Evolutionary conservation across 2,113 vertebrate genomes (phyloP), one percentile per base, ranked within the genome.

Genomic region (Pachyramphus minor): DNA sequence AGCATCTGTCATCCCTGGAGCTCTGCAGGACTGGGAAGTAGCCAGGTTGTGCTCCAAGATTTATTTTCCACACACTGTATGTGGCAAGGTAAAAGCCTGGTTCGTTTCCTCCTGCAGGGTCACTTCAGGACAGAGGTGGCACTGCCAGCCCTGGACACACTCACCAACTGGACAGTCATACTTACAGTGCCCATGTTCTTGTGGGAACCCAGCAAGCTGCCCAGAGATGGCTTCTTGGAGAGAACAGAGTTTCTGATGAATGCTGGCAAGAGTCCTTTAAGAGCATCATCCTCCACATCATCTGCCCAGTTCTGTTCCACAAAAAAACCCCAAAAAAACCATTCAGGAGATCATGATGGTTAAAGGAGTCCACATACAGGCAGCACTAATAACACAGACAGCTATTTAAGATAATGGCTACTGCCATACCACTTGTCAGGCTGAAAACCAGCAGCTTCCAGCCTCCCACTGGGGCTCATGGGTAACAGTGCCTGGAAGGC

Each of bases 171-270:
- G 85, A 84, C 75, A 42, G 64, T 62, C 28, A 37, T 50, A 97
- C 98, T 97, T 96, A 99, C 99, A 27, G 91, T 79, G 90, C 99
- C 96, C 72, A 53, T 94, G 90, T 94, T 98, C 81, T 25, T 97
- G 79, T 83, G 97, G 18, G 98, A 95, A 76, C 98, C 97, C 91
- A 98, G 76, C 96, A 98, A 98, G 97, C 97, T 97, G 14, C 97
- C 98, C 7, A 82, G 97, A n/a, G 95, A 93, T 41, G 98, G 98
- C 94, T 98, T 99, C 92, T 98, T 98, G 96, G 98, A 98, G 77
- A 99, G 96, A 52, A 99, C 33, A 12, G 99, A 99, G 95, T 99
- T 99, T 95, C 97, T 98, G 84, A 99, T 97, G 90, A 99, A 98
- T n/a, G 98, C 66, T 89, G 99, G 99, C 94, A 98, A 96, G 41